Base-by-base conservation (phyloP, 2,888 invertebrate genomes). In the Caenorhabditis sp. region DNA sequence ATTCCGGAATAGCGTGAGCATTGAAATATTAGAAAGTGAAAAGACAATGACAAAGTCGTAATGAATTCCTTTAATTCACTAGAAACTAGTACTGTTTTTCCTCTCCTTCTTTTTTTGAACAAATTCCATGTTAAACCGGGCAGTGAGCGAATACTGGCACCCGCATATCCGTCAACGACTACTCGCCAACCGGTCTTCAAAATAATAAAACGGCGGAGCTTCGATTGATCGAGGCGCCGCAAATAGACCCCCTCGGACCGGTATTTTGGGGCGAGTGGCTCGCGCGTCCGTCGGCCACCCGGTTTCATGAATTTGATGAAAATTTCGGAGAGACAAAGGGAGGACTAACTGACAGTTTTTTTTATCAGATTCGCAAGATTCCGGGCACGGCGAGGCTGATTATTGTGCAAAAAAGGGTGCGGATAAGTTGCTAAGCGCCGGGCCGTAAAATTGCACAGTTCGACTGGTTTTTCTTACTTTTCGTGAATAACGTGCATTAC, bases 261-360 rank as follows among this genome's bases (percentile, higher is more conserved):
- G 66, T 66, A 66, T 56, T 56, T 39, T 48, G n/a, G n/a, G 37
- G 56, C 56, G 56, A 66, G 66, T 55, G 65, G 66, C 66, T 68
- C 58, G 56, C 39, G 20, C 46, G 39, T 9, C 22, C 39, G 45
- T 5, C 62, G n/a, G n/a, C 24, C 55, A 46, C 63, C 63, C 53
- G 63, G 45, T 65, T 65, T 55, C 8, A 53, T 37, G 46, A 37
- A 30, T 61, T 37, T 13, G 59, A 46, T 17, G 41, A 1, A 13
- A 48, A 37, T 41, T 61, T 37, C 20, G 59, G 59, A 27, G 41
- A 1, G 17, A 48, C n/a, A 46, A 22, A 30, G n/a, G n/a, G n/a
- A n/a, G n/a, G n/a, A n/a, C n/a, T n/a, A n/a, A n/a, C n/a, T n/a
- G n/a, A n/a, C n/a, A n/a, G n/a, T n/a, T n/a, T n/a, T n/a, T n/a